Evolutionary conservation across 2,888 invertebrate genomes (phyloP).

Genomic region (Drosophila vallismaia): DNA sequence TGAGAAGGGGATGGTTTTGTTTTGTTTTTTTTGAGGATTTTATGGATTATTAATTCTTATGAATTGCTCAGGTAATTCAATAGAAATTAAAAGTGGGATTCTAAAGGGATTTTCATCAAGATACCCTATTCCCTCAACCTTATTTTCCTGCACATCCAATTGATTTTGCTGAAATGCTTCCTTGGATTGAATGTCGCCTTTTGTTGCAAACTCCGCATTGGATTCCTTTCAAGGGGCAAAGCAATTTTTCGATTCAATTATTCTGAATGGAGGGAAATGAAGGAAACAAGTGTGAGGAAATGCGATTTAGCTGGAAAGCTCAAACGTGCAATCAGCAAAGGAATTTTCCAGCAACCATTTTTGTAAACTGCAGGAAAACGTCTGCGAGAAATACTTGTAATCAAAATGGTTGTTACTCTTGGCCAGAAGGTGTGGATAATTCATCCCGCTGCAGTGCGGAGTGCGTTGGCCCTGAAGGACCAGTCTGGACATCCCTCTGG

Average conservation of each 20-base stretch:
- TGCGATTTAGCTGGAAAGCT: conserved; percentile 47
- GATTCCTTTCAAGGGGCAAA: conserved; percentile 63
- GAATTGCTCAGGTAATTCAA: not conserved
- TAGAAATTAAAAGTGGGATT: not conserved
- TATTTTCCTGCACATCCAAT: conserved; percentile 24
- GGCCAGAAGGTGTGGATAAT: conserved; percentile 68
- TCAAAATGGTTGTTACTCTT: conserved; percentile 62
- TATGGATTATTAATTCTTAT: not conserved
- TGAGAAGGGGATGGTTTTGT: conserved; percentile 4
- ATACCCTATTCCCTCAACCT: not conserved
- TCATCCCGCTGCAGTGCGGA: conserved; percentile 50
- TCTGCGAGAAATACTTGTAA: conserved; percentile 62
- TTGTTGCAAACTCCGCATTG: conserved; percentile 22
- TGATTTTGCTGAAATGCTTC: conserved; percentile 28
- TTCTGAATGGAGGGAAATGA: conserved; percentile 56
- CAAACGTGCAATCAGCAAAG: conserved; percentile 62
- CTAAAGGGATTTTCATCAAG: not conserved
- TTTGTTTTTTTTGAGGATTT: not conserved
- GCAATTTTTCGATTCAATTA: conserved; percentile 81
- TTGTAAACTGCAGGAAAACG: conserved; percentile 52
- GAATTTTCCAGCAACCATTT: conserved; percentile 46
- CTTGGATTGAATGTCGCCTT: conserved; percentile 8
- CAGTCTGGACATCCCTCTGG: conserved; percentile 26
- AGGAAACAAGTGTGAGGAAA: conserved; percentile 40
- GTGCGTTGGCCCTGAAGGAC: conserved; percentile 69